Evolutionary conservation across 1,140 invertebrate species (phyloP).

Genomic region (Trichogramma pretiosum): DNA sequence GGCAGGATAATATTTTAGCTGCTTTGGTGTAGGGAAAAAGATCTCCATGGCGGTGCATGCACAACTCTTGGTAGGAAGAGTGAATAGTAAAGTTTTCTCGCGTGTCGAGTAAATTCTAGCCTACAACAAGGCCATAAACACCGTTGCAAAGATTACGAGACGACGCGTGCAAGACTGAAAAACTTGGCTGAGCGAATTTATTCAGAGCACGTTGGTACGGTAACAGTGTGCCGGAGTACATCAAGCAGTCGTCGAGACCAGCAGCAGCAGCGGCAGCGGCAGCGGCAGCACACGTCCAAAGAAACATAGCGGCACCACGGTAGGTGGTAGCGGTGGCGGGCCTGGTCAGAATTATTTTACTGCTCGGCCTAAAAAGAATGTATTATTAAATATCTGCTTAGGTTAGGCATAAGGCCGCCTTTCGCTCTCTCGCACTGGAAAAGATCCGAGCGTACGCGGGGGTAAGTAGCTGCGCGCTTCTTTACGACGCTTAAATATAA

Average conservation of each 20-base stretch:
- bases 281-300: not conserved
- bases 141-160: not conserved
- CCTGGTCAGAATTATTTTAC: conserved; percentile 10
- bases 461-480: conserved; percentile 42
- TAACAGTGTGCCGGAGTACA: too few species aligned
- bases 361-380: not conserved
- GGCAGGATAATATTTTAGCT: too few species aligned
- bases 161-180: not conserved
- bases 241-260: too few species aligned
- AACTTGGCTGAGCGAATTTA: not conserved
- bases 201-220: too few species aligned
- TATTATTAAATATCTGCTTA: conserved; percentile 18
- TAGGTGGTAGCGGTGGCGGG: too few species aligned
- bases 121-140: not conserved
- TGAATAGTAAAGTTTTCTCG: too few species aligned
- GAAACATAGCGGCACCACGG: not conserved
- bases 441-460: conserved; percentile 8
- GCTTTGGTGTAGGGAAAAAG: too few species aligned
- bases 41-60: too few species aligned
- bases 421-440: not conserved
- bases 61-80: too few species aligned
- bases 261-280: too few species aligned
- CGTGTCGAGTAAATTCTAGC: too few species aligned
- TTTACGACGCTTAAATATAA: conserved; percentile 47
- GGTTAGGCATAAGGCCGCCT: too few species aligned